Evolutionary conservation across 2,888 invertebrate species (phyloP).

Genomic region (Eumacrocentrus americanus): DNA sequence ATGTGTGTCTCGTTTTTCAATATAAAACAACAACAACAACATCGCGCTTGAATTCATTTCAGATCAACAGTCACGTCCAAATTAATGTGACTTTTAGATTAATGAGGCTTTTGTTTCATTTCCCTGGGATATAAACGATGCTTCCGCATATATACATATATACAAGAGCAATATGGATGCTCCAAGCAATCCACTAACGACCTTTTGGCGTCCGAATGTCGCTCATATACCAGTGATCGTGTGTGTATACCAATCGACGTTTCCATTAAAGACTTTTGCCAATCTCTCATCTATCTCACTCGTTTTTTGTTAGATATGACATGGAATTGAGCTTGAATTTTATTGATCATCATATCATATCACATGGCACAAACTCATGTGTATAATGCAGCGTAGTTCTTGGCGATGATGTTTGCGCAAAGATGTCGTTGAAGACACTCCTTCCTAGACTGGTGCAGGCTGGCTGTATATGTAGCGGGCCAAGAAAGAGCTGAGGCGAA

Average conservation of each 20-base stretch:
- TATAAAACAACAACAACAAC: no score
- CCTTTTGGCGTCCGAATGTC: slow-evolving; percentile 28
- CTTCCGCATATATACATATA: slow-evolving; percentile 6
- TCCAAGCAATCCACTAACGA: slow-evolving; percentile 28
- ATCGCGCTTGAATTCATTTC: no score
- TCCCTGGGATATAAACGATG: background rate
- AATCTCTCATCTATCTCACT: slow-evolving; percentile 21
- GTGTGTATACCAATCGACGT: slow-evolving; percentile 26
- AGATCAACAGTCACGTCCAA: no score
- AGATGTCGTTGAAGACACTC: background rate
- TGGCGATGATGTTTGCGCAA: background rate
- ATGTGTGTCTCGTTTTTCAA: background rate
- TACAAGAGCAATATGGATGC: no score
- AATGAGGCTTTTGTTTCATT: slow-evolving; percentile 20
- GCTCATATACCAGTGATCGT: slow-evolving; percentile 23
- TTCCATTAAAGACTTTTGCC: slow-evolving; percentile 28
- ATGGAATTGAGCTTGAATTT: no score
- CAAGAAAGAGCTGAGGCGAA: slow-evolving; percentile 22
- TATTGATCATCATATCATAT: no score
- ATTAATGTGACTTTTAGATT: slow-evolving; percentile 10
- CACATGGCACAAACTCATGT: no score
- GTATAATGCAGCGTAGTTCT: no score
- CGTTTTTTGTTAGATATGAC: slow-evolving; percentile 20
- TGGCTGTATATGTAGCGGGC: background rate
- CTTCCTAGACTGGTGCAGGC: background rate